phyloP scores from a whole-genome alignment of 2,888 invertebrate species.

The Drosophila siamana region DNA sequence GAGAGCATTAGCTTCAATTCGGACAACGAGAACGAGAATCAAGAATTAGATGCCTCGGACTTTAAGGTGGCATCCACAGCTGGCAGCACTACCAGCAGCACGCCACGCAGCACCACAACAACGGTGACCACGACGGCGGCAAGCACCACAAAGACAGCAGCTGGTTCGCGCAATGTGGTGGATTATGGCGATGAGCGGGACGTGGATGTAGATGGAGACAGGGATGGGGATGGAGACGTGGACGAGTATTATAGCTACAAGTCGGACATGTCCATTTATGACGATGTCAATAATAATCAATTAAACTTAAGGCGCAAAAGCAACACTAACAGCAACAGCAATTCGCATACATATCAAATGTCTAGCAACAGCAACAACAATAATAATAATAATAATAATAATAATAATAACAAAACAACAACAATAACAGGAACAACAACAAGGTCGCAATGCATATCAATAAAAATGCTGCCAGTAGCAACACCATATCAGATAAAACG shows the following conservation, averaged over 20 bases:
- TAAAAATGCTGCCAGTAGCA: conserved; percentile 45
- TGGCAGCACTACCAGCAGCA: conserved; percentile 23
- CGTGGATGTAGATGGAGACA: conserved; percentile 36
- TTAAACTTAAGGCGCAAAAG: conserved; percentile 82
- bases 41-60: conserved; percentile 70
- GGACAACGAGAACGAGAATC: conserved; percentile 65
- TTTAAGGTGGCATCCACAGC: conserved; percentile 63
- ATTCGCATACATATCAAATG: conserved; percentile 18
- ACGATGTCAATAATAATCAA: conserved; percentile 85
- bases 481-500: conserved; percentile 55
- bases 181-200: conserved; percentile 47
- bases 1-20: conserved; percentile 81
- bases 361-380: conserved; percentile 30
- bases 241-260: conserved; percentile 82
- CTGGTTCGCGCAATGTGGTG: conserved; percentile 26
- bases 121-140: conserved; percentile 12
- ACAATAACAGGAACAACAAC: conserved; percentile 19
- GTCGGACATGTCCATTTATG: conserved; percentile 84
- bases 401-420: conserved; percentile 26
- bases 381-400: conserved; percentile 24
- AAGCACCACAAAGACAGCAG: conserved; percentile 27
- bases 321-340: conserved; percentile 28
- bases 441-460: conserved; percentile 63
- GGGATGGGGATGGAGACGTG: conserved; percentile 49
- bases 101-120: conserved; percentile 34